These are phyloP conservation scores for Drosophila tsacasi DNA, from an alignment of 1,140 invertebrate genomes.

Conservation along the genomic window DNA sequence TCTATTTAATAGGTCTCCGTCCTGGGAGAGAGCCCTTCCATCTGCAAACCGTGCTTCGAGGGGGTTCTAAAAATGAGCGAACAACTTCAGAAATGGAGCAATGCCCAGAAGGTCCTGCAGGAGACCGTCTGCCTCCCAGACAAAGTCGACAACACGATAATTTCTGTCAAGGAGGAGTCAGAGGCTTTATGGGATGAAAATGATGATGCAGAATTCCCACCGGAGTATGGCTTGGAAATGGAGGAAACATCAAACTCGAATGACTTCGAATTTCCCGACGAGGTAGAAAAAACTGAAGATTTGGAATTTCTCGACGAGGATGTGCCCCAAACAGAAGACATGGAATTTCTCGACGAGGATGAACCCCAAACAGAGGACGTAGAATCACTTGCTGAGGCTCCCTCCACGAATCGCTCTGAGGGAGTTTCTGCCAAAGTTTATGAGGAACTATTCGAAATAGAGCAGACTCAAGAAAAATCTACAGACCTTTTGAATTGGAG, in stretches of 20 bases:
- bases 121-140: not conserved
- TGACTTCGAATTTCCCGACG: not conserved
- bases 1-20: not conserved
- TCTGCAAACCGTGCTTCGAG: not conserved
- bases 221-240: not conserved
- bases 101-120: not conserved
- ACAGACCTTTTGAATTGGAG: not conserved
- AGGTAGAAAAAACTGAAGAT: not conserved
- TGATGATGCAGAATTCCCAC: not conserved
- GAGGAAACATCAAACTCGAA: not conserved
- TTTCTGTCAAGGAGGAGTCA: not conserved
- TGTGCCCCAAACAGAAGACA: not conserved
- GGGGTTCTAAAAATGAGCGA: not conserved
- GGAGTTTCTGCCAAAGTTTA: not conserved
- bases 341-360: not conserved
- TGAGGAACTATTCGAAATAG: not conserved
- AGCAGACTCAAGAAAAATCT: not conserved
- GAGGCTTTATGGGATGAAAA: not conserved
- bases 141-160: not conserved
- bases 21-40: not conserved
- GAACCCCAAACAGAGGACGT: not conserved
- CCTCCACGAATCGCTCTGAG: not conserved
- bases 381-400: not conserved
- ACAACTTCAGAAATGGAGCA: slow-evolving; percentile 10
- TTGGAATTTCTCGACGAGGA: not conserved